Percentiles rank a stretch among this genome's conserved stretches.
Evolutionary conservation across 2,888 invertebrate genomes (phyloP).

Genomic region (Nymphalis polychloros): DNA sequence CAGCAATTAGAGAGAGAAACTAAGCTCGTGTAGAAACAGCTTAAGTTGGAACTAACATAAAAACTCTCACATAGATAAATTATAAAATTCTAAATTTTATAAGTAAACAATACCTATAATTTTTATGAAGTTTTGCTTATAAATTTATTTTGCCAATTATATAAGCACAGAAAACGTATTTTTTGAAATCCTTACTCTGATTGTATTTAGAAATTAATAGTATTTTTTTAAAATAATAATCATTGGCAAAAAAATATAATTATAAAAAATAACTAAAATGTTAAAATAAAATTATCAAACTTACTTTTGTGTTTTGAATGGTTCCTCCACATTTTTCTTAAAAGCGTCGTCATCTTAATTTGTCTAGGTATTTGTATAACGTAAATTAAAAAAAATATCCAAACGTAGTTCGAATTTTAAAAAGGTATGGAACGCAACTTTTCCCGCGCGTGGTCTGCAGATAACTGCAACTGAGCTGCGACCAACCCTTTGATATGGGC

Average conservation of each 20-base stretch:
- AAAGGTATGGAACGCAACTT: slow-evolving; percentile 46
- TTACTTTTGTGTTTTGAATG: slow-evolving; percentile 86
- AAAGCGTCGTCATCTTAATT: slow-evolving; percentile 78
- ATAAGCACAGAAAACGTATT: too few species aligned
- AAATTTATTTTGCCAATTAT: too few species aligned
- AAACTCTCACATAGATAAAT: not conserved
- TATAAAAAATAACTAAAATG: too few species aligned
- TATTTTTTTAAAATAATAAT: too few species aligned
- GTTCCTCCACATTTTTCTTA: slow-evolving; percentile 85
- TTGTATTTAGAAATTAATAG: too few species aligned
- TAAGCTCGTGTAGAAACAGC: slow-evolving; percentile 35
- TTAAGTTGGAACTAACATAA: not conserved
- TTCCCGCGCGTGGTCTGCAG: slow-evolving; percentile 56
- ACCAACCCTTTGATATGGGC: slow-evolving; percentile 55
- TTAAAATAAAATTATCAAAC: slow-evolving; percentile 49
- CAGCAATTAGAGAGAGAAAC: slow-evolving; percentile 71
- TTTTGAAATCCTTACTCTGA: too few species aligned
- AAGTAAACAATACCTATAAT: not conserved
- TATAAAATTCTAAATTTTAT: not conserved
- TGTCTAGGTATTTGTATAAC: slow-evolving; percentile 14
- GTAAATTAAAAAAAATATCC: slow-evolving; percentile 10
- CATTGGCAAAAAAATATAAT: too few species aligned
- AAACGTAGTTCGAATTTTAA: not conserved
- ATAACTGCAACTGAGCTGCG: slow-evolving; percentile 52
- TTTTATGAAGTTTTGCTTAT: too few species aligned